Evolutionary conservation across 2,888 invertebrate genomes (phyloP).

Genomic region (Labia minor): DNA sequence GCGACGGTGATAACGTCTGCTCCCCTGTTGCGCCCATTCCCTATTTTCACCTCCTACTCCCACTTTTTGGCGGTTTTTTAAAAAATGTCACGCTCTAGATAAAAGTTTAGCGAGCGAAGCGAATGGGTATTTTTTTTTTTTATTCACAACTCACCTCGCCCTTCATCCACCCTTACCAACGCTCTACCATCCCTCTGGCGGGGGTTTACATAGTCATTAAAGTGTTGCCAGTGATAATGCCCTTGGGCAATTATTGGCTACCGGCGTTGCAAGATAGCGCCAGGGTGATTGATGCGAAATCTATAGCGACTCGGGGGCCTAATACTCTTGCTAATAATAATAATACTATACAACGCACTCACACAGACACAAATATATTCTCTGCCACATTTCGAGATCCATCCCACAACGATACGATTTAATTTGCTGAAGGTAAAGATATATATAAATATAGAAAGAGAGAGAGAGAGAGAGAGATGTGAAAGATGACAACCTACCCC

Average conservation of each 20-base stretch:
- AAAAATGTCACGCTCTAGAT: constrained; percentile 8
- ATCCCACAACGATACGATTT: too few species aligned
- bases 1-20: not conserved
- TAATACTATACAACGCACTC: too few species aligned
- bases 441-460: too few species aligned
- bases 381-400: too few species aligned
- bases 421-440: too few species aligned
- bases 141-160: too few species aligned
- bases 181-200: too few species aligned
- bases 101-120: constrained; percentile 1
- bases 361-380: too few species aligned
- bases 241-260: constrained; percentile 1
- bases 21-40: not conserved
- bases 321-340: too few species aligned
- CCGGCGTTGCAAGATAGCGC: not conserved
- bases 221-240: not conserved
- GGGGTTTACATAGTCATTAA: constrained; percentile 8
- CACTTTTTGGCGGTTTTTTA: not conserved
- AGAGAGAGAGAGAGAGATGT: too few species aligned
- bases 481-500: too few species aligned
- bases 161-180: too few species aligned
- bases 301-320: not conserved
- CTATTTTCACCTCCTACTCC: not conserved
- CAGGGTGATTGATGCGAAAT: not conserved
- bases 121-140: not conserved